Evolutionary conservation across 2,113 vertebrate species (phyloP).

Genomic region (Scomber japonicus): DNA sequence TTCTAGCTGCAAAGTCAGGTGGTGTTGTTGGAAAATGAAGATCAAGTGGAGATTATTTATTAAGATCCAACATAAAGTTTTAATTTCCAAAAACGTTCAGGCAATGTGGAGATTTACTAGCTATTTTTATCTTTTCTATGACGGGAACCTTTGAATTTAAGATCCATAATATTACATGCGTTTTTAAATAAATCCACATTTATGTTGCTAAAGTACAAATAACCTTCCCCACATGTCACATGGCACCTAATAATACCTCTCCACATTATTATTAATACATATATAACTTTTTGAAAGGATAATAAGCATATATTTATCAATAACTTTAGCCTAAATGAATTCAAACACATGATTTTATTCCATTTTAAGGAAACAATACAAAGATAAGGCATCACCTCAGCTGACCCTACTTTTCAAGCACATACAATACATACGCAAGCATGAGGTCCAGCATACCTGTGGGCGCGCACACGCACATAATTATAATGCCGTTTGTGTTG

Average conservation of each 20-base stretch:
- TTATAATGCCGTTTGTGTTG: neutral
- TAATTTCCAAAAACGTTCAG: neutral
- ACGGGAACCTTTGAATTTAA: neutral
- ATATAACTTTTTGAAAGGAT: too few relatives aligned
- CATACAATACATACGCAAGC: neutral
- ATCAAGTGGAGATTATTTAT: neutral
- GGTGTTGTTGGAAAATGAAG: neutral
- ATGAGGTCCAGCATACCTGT: slow-evolving; percentile 2
- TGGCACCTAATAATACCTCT: too few relatives aligned
- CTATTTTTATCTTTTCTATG: neutral
- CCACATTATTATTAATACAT: too few relatives aligned
- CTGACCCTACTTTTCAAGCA: neutral
- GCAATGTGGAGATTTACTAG: neutral
- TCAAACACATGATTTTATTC: neutral
- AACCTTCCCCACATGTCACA: too few relatives aligned
- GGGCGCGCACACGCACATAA: neutral
- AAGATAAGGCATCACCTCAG: neutral
- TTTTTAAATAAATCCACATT: too few relatives aligned
- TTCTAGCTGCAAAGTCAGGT: neutral
- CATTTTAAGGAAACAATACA: neutral
- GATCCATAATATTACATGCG: neutral
- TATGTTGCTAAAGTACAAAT: too few relatives aligned
- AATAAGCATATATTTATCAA: too few relatives aligned
- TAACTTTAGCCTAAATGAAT: neutral
- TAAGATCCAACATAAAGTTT: neutral